Evolutionary conservation across 2,888 invertebrate genomes (phyloP).

Genomic region (Drosophila fulvimacula): DNA sequence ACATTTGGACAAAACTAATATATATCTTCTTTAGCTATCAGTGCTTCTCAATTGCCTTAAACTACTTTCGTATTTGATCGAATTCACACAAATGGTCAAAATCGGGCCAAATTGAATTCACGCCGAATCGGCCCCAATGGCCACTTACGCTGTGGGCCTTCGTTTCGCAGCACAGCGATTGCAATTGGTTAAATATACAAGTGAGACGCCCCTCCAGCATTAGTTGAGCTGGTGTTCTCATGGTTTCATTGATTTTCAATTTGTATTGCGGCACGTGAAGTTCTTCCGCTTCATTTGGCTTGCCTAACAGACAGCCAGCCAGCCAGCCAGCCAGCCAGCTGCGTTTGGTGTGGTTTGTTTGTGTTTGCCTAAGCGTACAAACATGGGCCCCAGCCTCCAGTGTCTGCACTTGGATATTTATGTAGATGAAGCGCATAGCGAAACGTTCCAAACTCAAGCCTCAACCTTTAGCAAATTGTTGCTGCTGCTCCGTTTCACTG

Average conservation of each 20-base stretch:
- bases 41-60: conserved; percentile 5
- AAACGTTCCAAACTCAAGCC: conserved; percentile 16
- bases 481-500: conserved; percentile 1
- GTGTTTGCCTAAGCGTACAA: conserved; percentile 69
- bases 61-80: conserved; percentile 8
- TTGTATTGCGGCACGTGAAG: conserved; percentile 74
- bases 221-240: conserved; percentile 31
- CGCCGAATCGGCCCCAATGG: conserved; percentile 23
- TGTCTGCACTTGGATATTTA: conserved; percentile 37
- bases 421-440: conserved; percentile 39
- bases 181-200: conserved; percentile 56
- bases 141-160: conserved; percentile 34
- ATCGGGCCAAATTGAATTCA: conserved; percentile 54
- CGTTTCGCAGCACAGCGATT: conserved; percentile 53
- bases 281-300: conserved; percentile 71
- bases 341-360: conserved; percentile 21
- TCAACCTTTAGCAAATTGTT: conserved; percentile 2
- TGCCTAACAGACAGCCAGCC: conserved; percentile 17
- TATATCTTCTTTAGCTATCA: neutral
- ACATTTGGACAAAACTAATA: too few relatives aligned
- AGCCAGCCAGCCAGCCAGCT: neutral
- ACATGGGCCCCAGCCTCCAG: conserved; percentile 29
- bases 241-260: conserved; percentile 72
- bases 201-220: neutral
- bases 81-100: conserved; percentile 25